phyloP scores from a whole-genome alignment of 2,797 vertebrate species.

The Sebastes iracundus region DNA sequence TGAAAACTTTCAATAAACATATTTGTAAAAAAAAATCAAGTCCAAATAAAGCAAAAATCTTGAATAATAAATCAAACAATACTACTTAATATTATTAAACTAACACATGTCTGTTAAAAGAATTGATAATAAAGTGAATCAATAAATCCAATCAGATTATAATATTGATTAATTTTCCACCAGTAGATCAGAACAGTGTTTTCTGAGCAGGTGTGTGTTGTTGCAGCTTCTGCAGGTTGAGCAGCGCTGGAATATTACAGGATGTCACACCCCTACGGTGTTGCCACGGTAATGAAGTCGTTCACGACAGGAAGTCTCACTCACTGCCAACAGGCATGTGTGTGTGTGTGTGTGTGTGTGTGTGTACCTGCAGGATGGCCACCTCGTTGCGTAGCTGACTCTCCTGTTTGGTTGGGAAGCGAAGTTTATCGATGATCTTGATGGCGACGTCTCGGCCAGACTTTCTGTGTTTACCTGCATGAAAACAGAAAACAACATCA shows the following conservation, averaged over 20 bases:
- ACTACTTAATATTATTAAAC: too few relatives aligned
- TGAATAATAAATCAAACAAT: too few relatives aligned
- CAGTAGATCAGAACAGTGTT: background rate
- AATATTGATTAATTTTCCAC: too few relatives aligned
- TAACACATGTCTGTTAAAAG: background rate
- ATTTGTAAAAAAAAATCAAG: too few relatives aligned
- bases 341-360: conserved; percentile 19
- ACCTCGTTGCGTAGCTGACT: conserved; percentile 98
- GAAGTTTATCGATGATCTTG: conserved; percentile 98
- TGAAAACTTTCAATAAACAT: too few relatives aligned
- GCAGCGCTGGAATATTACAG: conserved; percentile 36
- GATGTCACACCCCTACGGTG: conserved; percentile 69
- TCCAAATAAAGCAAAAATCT: accelerated
- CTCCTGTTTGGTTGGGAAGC: conserved; percentile 98
- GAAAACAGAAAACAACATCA: background rate
- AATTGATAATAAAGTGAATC: background rate
- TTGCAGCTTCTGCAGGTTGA: conserved; percentile 33
- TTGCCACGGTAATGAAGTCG: conserved; percentile 62
- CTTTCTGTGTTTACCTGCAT: conserved; percentile 94
- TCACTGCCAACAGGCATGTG: conserved; percentile 23
- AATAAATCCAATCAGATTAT: background rate
- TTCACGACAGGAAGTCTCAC: conserved; percentile 55
- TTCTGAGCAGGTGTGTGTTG: background rate
- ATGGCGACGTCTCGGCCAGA: conserved; percentile 97
- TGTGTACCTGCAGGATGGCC: conserved; percentile 94